Evolutionary conservation across 2,888 invertebrate genomes (phyloP), one percentile per base, ranked within the genome.

Genomic region (Willowsia nigromaculata): DNA sequence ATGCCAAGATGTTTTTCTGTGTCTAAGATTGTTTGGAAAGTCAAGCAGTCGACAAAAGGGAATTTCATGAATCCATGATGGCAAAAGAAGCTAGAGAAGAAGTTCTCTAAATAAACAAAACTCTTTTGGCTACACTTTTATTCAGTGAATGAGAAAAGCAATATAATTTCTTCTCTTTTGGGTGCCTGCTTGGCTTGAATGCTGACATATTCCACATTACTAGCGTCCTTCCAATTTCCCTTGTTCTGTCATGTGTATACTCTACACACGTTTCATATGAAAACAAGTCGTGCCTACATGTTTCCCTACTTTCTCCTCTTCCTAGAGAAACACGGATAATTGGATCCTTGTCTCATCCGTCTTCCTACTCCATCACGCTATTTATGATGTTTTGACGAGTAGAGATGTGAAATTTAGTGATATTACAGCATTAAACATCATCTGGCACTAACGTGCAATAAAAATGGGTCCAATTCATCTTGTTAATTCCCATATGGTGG

Each of bases 281-380:
- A 4, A 11, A 53, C 53, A 18, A 5, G n/a, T 53, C 18, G 33
- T 65, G 13, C 43, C 43, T 25, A 71, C 18, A 71, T 22, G 25
- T 71, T 22, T 71, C 15, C 25, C 40, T 13, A 50, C 74, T 74
- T 74, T 74, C 74, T 27, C n/a, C n/a, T n/a, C 74, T 74, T 47
- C 47, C 25, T 47, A 27, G 43, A 27, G 74, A 74, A 74, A 74
- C 27, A n/a, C 15, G 27, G 74, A 74, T 47, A 74, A 74, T 47
- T 74, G 74, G 74, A 74, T 47, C 74, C 25, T n/a, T 1, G 15
- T 65, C n/a, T 74, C 6, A 3, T 43, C 37, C 6, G 1, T 43
- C 37, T 68, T 22, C 15, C 37, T 37, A n/a, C n/a, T n/a, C n/a
- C n/a, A n/a, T 37, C 37, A 68, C n/a, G 27, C 27, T 27, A 47